phyloP scores from a whole-genome alignment of 2,888 invertebrate species.

The Trichopria drosophilae region DNA sequence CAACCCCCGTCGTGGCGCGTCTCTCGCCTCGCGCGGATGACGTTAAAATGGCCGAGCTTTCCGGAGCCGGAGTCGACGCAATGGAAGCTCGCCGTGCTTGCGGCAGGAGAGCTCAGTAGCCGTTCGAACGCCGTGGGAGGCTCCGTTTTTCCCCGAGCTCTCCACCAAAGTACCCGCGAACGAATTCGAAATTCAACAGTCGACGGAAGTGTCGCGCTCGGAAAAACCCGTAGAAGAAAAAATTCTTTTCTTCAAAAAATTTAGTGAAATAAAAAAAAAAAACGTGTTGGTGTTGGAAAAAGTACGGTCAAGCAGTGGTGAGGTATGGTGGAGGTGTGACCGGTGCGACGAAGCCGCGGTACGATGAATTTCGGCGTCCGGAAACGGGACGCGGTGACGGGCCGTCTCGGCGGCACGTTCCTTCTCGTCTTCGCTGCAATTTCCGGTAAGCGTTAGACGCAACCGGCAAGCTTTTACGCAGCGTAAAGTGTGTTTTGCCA shows the following conservation, averaged over 20 bases:
- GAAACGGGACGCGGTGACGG: too few species aligned
- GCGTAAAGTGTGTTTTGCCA: too few species aligned
- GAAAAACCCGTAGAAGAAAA: background rate
- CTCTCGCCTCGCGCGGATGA: conserved; percentile 45
- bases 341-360: too few species aligned
- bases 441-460: conserved; percentile 24
- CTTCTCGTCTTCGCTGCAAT: conserved; percentile 19
- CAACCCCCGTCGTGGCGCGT: conserved; percentile 43
- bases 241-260: conserved; percentile 1
- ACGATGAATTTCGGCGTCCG: too few species aligned
- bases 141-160: conserved; percentile 30
- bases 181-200: too few species aligned
- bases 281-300: too few species aligned
- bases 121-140: conserved; percentile 54
- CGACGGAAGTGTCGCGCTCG: too few species aligned
- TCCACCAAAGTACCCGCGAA: background rate
- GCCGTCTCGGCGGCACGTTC: too few species aligned
- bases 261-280: too few species aligned
- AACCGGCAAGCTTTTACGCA: too few species aligned
- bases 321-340: too few species aligned
- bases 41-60: conserved; percentile 52
- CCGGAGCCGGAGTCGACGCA: conserved; percentile 55
- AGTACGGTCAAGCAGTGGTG: too few species aligned
- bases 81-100: conserved; percentile 54
- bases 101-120: conserved; percentile 57